A percentile compares a stretch with the other conserved stretches of the same genome.
phyloP scores from a whole-genome alignment of 2,113 vertebrate genomes.

The Sorex fumeus region DNA sequence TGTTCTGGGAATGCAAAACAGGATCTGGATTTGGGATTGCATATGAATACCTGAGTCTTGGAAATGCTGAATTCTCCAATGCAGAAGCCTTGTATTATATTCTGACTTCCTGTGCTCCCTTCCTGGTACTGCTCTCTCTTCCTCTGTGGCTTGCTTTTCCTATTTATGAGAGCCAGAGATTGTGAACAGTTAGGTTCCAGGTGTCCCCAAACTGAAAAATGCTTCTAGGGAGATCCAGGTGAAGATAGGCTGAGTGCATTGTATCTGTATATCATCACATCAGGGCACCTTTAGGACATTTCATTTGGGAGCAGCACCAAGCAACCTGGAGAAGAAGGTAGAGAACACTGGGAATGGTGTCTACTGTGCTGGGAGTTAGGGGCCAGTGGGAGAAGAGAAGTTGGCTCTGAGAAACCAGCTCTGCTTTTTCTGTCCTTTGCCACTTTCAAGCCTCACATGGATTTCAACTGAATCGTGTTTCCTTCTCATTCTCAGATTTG shows the following conservation, averaged over 20 bases:
- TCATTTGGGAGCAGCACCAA: no score
- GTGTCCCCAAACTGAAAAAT: not conserved
- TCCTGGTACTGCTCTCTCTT: not conserved
- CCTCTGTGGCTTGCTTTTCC: no score
- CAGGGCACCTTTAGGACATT: not conserved
- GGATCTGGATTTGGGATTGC: not conserved
- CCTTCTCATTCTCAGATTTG: no score
- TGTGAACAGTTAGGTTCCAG: not conserved
- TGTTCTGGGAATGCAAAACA: not conserved
- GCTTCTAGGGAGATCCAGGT: no score
- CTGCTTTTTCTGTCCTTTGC: not conserved
- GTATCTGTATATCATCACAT: accelerated
- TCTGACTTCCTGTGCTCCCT: not conserved
- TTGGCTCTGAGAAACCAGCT: accelerated
- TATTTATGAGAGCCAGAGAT: no score
- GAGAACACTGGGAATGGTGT: not conserved
- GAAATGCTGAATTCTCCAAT: not conserved
- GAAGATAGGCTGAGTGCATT: no score
- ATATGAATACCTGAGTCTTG: not conserved
- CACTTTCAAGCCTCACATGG: no score
- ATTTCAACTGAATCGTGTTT: no score
- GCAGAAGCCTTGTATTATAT: not conserved
- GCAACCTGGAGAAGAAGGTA: no score
- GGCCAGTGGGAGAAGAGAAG: no score
- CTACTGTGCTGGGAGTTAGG: accelerated